Base-by-base conservation (phyloP, 2,113 vertebrate genomes). In the Podilymbus podiceps region DNA sequence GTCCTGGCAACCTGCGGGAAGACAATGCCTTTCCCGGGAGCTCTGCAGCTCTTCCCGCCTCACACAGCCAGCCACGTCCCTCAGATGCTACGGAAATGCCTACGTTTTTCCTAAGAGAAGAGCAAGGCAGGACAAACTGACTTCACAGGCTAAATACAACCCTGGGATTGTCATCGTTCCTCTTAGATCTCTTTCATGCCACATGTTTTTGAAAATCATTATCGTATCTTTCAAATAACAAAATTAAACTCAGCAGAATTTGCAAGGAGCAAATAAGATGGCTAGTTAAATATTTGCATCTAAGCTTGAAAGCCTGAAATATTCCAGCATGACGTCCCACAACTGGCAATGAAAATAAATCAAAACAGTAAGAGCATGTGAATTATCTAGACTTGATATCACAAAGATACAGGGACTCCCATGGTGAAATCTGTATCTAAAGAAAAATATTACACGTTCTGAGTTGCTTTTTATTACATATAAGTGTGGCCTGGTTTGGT, bases 111-210 rank as follows among this genome's bases (percentile, higher is more conserved):
- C 55, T n/a, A 46, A 77, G 50, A 66, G 38, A 56, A 88, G 84
- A 74, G 20, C 38, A 77, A 17, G 6, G 55, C 31, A 74, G 46
- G 63, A 66, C 10, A 80, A 80, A 79, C 24, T 6, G 23, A 8
- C 38, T 71, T 67, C 71, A 64, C 11, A 38, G 13, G 46, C 40
- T 68, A 68, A 82, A 77, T 4, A 27, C 24, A 81, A 24, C 22
- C 28, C 15, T 0, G 0, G 9, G 33, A 73, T 8, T 5, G 1
- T 14, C 42, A 42, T 5, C 10, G 67, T 31, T 38, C 17, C 15
- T 66, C 42, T 42, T 12, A 47, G 6, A 71, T 20, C 16, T 47
- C 49, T 44, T 85, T 35, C 18, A 30, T 8, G 19, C 20, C 47
- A 40, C 10, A 4, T 28, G 38, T 38, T 89, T 73, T 66, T 31